These are phyloP conservation scores for Neodiprion lecontei DNA, from an alignment of 1,140 invertebrate species.

Conservation along the genomic window DNA sequence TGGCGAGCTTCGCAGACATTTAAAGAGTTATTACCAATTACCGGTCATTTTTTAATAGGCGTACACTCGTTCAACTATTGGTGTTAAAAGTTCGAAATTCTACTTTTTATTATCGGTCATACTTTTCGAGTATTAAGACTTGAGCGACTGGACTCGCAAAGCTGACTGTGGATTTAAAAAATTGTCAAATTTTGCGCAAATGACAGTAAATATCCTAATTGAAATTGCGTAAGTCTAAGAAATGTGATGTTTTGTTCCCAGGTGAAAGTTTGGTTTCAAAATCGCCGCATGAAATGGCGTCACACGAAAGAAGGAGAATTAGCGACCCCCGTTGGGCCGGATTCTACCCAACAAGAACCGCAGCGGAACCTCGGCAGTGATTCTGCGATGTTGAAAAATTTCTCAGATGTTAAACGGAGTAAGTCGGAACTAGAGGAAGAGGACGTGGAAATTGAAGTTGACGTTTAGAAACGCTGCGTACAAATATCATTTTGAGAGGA, in stretches of 20 bases:
- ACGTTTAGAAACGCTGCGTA: slow-evolving; percentile 29
- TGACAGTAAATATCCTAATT: slow-evolving; percentile 19
- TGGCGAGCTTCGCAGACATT: neutral
- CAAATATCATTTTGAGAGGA: no score
- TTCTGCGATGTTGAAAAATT: slow-evolving; percentile 26
- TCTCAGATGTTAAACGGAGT: slow-evolving; percentile 28
- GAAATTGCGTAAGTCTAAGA: neutral
- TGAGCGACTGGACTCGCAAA: neutral
- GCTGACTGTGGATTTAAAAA: neutral
- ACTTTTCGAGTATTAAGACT: no score
- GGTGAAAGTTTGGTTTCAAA: slow-evolving; percentile 96
- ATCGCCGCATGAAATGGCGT: slow-evolving; percentile 92
- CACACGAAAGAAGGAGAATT: slow-evolving; percentile 76
- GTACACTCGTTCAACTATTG: slow-evolving; percentile 57
- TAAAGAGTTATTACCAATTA: slow-evolving; percentile 63
- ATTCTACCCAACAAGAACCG: slow-evolving; percentile 35
- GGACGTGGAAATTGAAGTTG: slow-evolving; percentile 59
- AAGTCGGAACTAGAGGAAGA: slow-evolving; percentile 48
- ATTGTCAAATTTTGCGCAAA: slow-evolving; percentile 18
- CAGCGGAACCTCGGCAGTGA: slow-evolving; percentile 42
- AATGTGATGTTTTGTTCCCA: slow-evolving; percentile 46
- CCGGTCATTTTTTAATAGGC: slow-evolving; percentile 42
- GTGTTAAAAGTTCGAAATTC: slow-evolving; percentile 13
- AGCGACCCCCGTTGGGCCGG: slow-evolving; percentile 25
- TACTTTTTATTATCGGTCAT: neutral